Percentiles rank a stretch among this genome's conserved stretches.
These are phyloP conservation scores for Chondrosia reniformis DNA, from an alignment of 37 sponge, comb jelly and placozoan genomes.

Conservation along the genomic window DNA sequence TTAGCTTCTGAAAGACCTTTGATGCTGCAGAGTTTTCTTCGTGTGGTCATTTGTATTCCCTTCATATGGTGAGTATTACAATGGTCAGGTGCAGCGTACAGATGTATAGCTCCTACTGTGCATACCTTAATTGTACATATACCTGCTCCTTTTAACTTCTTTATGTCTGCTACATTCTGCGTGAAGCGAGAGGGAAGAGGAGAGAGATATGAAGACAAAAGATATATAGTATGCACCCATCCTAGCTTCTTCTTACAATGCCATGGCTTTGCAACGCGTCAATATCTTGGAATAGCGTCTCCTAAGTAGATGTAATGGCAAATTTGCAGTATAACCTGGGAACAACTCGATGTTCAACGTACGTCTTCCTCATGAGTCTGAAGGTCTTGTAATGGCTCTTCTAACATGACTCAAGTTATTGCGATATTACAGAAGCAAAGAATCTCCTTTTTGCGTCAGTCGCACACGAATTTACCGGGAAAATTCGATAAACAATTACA, in stretches of 20 bases:
- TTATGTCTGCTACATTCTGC: constrained; percentile 96
- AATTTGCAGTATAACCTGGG: no score
- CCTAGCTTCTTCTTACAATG: constrained; percentile 51
- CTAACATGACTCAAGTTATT: no score
- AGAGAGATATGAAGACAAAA: no score
- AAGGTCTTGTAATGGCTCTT: no score
- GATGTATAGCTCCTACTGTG: neutral
- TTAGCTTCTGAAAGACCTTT: constrained; percentile 98
- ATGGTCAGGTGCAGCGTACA: neutral
- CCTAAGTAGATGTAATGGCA: constrained; percentile 21
- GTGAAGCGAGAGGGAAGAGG: neutral
- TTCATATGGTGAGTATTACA: constrained; percentile 10
- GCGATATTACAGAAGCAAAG: no score
- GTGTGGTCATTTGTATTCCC: constrained; percentile 98
- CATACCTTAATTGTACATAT: constrained; percentile 93
- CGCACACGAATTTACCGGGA: no score
- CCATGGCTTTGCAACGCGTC: constrained; percentile 93
- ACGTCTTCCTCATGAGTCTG: no score
- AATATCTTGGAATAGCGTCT: constrained; percentile 90
- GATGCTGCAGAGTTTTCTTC: constrained; percentile 81
- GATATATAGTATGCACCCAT: neutral
- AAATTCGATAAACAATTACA: no score
- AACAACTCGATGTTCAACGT: no score
- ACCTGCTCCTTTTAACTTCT: constrained; percentile 93
- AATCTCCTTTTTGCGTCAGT: no score